A percentile compares a stretch with the other conserved stretches of the same genome.
phyloP scores from a whole-genome alignment of 2,113 vertebrate genomes.

The Rhagologus leucostigma region DNA sequence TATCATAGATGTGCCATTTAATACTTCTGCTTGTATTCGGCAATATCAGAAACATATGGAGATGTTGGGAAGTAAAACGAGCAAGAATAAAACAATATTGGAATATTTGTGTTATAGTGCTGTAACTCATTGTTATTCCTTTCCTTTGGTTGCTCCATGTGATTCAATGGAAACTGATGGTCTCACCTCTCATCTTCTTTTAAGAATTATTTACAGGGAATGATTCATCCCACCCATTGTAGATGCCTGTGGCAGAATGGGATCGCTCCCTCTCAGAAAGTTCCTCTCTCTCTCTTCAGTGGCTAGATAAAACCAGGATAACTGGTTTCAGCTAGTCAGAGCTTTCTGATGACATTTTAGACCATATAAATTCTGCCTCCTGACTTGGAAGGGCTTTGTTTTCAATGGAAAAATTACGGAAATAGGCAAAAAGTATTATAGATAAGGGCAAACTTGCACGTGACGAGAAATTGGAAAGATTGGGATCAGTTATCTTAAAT shows the following conservation, averaged over 20 bases:
- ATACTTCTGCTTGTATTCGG: not conserved
- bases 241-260: not conserved
- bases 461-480: not conserved
- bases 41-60: not conserved
- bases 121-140: not conserved
- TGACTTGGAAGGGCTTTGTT: not conserved
- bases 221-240: not conserved
- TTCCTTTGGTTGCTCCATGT: not conserved
- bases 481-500: not conserved
- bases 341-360: not conserved
- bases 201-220: not conserved
- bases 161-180: not conserved
- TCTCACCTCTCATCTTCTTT: not conserved
- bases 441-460: not conserved
- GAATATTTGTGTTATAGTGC: not conserved
- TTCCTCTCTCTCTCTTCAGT: not conserved
- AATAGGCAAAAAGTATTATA: not conserved
- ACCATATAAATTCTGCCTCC: not conserved
- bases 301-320: not conserved
- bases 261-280: not conserved
- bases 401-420: not conserved
- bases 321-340: not conserved
- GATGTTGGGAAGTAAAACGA: not conserved
- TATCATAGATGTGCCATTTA: not conserved
- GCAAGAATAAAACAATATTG: not conserved